Conservation (phyloP, 2,888 invertebrate genomes). For the Glyphotaelius pellucidus region DNA sequence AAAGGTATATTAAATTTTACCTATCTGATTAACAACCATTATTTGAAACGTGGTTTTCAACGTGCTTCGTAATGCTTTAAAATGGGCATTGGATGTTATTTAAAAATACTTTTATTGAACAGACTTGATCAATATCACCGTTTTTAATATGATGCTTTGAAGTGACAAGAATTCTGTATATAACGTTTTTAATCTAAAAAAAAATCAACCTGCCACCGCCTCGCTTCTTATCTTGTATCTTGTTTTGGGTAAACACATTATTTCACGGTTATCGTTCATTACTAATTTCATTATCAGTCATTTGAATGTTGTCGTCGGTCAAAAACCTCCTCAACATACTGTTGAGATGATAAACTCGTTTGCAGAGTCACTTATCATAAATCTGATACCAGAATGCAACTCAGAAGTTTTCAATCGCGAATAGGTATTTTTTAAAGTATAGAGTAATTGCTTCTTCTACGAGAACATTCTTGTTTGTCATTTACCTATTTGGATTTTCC, state of each 20-base stretch:
- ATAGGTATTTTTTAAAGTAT: no score
- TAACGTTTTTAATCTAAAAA: neutral
- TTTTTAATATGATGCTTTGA: neutral
- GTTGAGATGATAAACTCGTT: conserved; percentile 11
- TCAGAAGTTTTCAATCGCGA: neutral
- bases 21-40: no score
- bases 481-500: no score
- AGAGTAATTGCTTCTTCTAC: no score
- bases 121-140: neutral
- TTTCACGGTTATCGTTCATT: conserved; percentile 39
- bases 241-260: conserved; percentile 45
- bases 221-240: conserved; percentile 36
- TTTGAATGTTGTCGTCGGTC: conserved; percentile 49
- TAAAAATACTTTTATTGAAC: no score
- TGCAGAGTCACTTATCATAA: conserved; percentile 27
- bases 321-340: conserved; percentile 21
- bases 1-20: no score
- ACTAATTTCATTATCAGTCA: conserved; percentile 51
- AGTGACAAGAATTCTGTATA: no score
- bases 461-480: no score
- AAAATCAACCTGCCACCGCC: neutral
- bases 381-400: neutral
- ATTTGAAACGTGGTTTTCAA: no score
- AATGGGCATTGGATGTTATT: no score
- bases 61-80: no score